Percentiles rank a stretch among this genome's conserved stretches.
Evolutionary conservation across 2,797 vertebrate species (phyloP).

Genomic region (Acomys russatus): DNA sequence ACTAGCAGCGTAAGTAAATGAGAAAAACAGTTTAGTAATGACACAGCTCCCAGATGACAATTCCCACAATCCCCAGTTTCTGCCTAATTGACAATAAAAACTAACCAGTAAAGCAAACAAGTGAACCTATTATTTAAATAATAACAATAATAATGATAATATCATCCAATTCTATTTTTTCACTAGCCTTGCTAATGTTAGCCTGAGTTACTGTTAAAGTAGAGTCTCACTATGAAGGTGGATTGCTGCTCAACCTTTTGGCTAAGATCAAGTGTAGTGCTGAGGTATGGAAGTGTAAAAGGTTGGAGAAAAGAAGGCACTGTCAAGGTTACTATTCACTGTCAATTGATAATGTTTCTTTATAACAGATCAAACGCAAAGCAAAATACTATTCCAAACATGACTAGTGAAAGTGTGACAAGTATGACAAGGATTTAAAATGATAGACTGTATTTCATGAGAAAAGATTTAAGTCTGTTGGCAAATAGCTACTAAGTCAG

Average conservation of each 20-base stretch:
- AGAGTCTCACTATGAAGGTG: constrained; percentile 20
- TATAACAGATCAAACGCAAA: constrained; percentile 49
- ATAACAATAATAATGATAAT: not conserved
- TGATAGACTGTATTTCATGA: constrained; percentile 1
- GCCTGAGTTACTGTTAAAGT: not conserved
- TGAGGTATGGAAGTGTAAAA: not conserved
- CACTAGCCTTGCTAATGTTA: constrained; percentile 19
- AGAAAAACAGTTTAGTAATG: too few species aligned
- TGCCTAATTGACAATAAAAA: not conserved
- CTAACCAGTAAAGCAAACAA: constrained; percentile 18
- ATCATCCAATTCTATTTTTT: constrained; percentile 60
- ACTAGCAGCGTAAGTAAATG: too few species aligned
- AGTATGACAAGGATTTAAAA: constrained; percentile 61
- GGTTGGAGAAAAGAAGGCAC: not conserved
- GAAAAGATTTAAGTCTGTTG: not conserved
- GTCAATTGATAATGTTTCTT: constrained; percentile 30
- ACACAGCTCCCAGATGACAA: not conserved
- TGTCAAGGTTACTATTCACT: constrained; percentile 49
- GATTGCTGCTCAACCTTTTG: not conserved
- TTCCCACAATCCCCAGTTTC: too few species aligned
- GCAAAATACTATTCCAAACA: constrained; percentile 49
- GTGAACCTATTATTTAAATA: constrained; percentile 20
- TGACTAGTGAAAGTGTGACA: not conserved
- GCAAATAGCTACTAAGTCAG: constrained; percentile 56
- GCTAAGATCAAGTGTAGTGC: not conserved